Percentiles rank a stretch among this genome's conserved stretches.
Evolutionary conservation across 1,140 invertebrate species (phyloP).

Genomic region (Mylabris phalerata): DNA sequence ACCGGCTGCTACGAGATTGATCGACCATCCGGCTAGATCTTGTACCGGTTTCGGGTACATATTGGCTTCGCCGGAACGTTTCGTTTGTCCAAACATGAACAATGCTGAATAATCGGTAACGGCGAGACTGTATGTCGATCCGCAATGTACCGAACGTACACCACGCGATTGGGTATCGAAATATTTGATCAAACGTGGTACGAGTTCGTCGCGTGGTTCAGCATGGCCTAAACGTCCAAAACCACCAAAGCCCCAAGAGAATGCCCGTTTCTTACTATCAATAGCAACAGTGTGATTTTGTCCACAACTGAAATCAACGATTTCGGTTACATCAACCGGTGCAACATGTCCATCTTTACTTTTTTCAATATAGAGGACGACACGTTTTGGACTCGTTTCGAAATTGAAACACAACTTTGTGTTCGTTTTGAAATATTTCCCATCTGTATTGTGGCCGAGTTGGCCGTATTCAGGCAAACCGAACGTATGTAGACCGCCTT

Average conservation of each 20-base stretch:
- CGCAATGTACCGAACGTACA: conserved; percentile 71
- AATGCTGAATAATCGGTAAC: conserved; percentile 70
- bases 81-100: conserved; percentile 86
- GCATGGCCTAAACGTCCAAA: conserved; percentile 88
- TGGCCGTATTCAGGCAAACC: conserved; percentile 90
- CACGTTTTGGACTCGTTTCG: conserved; percentile 75
- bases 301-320: conserved; percentile 85
- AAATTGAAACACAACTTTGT: conserved; percentile 82
- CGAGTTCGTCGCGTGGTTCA: conserved; percentile 80
- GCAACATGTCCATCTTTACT: conserved; percentile 78
- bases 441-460: conserved; percentile 87
- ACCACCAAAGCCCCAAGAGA: conserved; percentile 91
- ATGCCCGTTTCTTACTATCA: conserved; percentile 79
- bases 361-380: conserved; percentile 83
- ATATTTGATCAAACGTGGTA: conserved; percentile 83
- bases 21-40: conserved; percentile 85
- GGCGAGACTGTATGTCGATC: conserved; percentile 78
- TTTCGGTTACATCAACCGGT: conserved; percentile 78
- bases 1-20: conserved; percentile 72
- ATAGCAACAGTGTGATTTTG: conserved; percentile 86
- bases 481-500: conserved; percentile 83
- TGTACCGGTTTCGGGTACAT: conserved; percentile 96
- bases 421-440: conserved; percentile 85
- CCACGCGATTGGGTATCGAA: conserved; percentile 79
- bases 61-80: conserved; percentile 86